Evolutionary conservation across 2,888 invertebrate species (phyloP), one percentile per base, ranked within the genome.

Genomic region (Piscicola geometra): DNA sequence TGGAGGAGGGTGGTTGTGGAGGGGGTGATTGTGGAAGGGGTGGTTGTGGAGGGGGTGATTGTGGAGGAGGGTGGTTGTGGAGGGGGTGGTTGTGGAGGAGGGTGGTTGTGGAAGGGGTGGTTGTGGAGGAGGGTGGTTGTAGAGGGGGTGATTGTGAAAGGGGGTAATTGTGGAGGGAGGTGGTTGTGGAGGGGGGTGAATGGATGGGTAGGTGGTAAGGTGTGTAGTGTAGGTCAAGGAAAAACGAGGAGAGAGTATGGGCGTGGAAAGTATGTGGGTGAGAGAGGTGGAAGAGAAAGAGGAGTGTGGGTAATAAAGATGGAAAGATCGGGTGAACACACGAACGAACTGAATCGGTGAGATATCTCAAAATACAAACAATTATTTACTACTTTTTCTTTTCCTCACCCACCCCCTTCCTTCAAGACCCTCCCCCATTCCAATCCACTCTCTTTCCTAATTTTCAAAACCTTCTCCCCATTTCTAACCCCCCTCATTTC

Each of bases 31-130:
- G 25, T 18, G 60, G 60, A 56, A 5, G 60, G n/a, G 25, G 25
- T 18, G 60, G 25, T 18, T 9, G 60, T 18, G 60, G 60, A 56
- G 25, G 25, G n/a, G 60, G n/a, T 18, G 60, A n/a, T 18, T 9
- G 60, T 18, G 25, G 60, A 56, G 60, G 60, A 56, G 25, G 25
- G n/a, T 5, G n/a, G 60, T 18, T 9, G 25, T 18, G 60, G n/a
- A 56, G 60, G 25, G n/a, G 60, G 25, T 18, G 25, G 60, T 18
- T 5, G 60, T 3, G 25, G 60, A 56, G 60, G 60, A 56, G 60
- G 25, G 82, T 94, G 94, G 83, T 97, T 96, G 81, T 95, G 90
- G 80, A 97, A 89, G n/a, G 97, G 97, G 81, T 93, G 90, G 81
- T 94, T 90, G 80, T 97, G 89, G 78, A 93, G 93, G 64, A 93